Evolutionary conservation across 92 coral and sea anemone species (phyloP).

Genomic region (Porites lobata): DNA sequence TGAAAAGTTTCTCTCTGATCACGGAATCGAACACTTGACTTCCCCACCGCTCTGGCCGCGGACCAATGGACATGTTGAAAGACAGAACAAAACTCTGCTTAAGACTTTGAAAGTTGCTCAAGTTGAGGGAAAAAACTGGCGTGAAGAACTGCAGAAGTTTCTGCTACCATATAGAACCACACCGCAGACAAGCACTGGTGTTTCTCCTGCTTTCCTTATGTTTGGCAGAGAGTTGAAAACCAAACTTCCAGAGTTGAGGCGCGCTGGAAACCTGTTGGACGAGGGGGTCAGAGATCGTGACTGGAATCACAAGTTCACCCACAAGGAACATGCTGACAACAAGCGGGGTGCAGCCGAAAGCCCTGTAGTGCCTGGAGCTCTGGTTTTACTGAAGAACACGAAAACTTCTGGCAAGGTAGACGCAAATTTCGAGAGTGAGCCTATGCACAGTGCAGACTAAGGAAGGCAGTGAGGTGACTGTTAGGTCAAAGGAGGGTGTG

Average conservation of each 20-base stretch:
- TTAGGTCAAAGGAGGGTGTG: no score
- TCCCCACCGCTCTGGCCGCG: slow-evolving; percentile 26
- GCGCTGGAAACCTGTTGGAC: background rate
- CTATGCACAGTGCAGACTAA: slow-evolving; percentile 62
- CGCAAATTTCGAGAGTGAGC: slow-evolving; percentile 45
- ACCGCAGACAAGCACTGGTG: slow-evolving; percentile 63
- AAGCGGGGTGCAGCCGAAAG: slow-evolving; percentile 2
- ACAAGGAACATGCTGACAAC: slow-evolving; percentile 43
- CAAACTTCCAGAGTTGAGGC: no score
- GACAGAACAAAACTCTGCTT: slow-evolving; percentile 53
- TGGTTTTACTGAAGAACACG: slow-evolving; percentile 56
- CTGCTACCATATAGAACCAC: slow-evolving; percentile 17
- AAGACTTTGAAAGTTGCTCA: slow-evolving; percentile 60
- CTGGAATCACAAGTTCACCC: slow-evolving; percentile 52
- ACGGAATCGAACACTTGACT: slow-evolving; percentile 36
- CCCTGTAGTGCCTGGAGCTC: slow-evolving; percentile 53
- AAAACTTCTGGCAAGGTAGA: slow-evolving; percentile 55
- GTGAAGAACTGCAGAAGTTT: slow-evolving; percentile 6
- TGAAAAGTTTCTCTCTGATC: slow-evolving; percentile 28
- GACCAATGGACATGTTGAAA: slow-evolving; percentile 33
- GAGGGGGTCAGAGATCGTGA: slow-evolving; percentile 55
- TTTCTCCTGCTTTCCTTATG: slow-evolving; percentile 49
- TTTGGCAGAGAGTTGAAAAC: background rate
- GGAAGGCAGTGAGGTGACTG: background rate
- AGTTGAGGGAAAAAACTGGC: slow-evolving; percentile 56